Evolutionary conservation across 2,797 vertebrate species (phyloP), one percentile per base, ranked within the genome.

Genomic region (Mormyrops boulengeri): DNA sequence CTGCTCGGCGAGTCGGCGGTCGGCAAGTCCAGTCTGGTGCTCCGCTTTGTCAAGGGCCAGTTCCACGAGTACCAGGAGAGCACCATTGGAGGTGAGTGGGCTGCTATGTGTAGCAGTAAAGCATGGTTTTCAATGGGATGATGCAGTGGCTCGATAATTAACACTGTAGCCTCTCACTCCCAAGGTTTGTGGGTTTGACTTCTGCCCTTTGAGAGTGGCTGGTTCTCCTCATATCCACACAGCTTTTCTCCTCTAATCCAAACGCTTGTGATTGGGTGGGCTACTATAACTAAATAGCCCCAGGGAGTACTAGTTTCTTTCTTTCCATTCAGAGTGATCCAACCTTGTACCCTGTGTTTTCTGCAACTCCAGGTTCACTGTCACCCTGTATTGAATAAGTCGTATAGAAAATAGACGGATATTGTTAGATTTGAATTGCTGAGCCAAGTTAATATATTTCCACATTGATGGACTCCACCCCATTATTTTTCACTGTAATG

Each of bases 1-100:
- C 95, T 97, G 1, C 60, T 97, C 90, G 97, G 97, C 0, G 97
- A 97, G 92, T 97, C 96, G 0, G 97, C 97, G 0, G 97, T 97
- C 90, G 97, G 97, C 88, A 97, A 97, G 90, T 97, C 97, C 93
- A 97, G 97, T 93, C 95, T 97, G 0, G 97, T 97, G 1, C 95
- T 97, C 92, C 97, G 97, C 92, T 97, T 97, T 0, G 97, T 97
- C 87, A 97, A 97, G 93, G 97, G 97, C n/a, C 97, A 97, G 88
- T 97, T 97, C 92, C 97, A 97, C 0, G 97, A 97, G 92, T 97
- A 96, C 92, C 97, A 97, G 93, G 97, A 97, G 93, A 97, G 97
- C 95, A 97, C 97, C 4, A 97, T 97, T 0, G 97, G 97, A 95
- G 97, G 97, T 97, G 47, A 69, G 85, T 17, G 53, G 47, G 52